Conservation (phyloP, 2,797 vertebrate genomes). For the Microchirus variegatus region DNA sequence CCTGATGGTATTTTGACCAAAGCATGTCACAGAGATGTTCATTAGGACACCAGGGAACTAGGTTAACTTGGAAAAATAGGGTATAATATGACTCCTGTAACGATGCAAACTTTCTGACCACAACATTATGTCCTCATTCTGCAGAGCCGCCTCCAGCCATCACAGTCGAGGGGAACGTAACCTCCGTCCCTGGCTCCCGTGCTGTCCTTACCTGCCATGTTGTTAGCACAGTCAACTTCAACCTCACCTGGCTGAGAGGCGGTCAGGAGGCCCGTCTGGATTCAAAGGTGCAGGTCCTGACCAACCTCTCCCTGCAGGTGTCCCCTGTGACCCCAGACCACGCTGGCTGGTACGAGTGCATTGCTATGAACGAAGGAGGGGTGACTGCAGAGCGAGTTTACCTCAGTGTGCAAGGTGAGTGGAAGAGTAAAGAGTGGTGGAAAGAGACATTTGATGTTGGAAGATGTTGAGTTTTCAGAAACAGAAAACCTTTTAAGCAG, state of each 20-base stretch:
- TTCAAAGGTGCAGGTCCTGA: conserved; percentile 70
- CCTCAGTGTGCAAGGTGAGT: conserved; percentile 91
- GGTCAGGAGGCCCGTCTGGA: conserved; percentile 78
- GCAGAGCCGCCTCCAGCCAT: conserved; percentile 92
- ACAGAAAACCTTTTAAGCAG: too few species aligned
- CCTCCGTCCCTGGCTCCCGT: conserved; percentile 78
- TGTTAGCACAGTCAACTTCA: conserved; percentile 87
- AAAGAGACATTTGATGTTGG: too few species aligned
- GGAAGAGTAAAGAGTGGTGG: background rate
- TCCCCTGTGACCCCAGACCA: conserved; percentile 74
- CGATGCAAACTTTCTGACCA: too few species aligned
- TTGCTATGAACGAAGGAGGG: conserved; percentile 88
- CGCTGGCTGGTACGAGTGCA: conserved; percentile 88
- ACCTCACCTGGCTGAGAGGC: conserved; percentile 90
- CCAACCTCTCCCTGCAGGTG: conserved; percentile 89
- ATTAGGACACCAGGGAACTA: too few species aligned
- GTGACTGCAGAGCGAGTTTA: conserved; percentile 76
- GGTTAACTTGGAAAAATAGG: too few species aligned
- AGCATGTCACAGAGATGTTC: too few species aligned
- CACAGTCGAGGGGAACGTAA: conserved; percentile 82
- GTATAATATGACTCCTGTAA: too few species aligned
- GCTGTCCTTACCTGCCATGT: conserved; percentile 88
- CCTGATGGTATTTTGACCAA: too few species aligned
- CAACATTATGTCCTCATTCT: conserved; percentile 9
- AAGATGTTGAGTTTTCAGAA: too few species aligned